Evolutionary conservation across 1,140 invertebrate genomes (phyloP).

Genomic region (Stenopsyche tienmushanensis): DNA sequence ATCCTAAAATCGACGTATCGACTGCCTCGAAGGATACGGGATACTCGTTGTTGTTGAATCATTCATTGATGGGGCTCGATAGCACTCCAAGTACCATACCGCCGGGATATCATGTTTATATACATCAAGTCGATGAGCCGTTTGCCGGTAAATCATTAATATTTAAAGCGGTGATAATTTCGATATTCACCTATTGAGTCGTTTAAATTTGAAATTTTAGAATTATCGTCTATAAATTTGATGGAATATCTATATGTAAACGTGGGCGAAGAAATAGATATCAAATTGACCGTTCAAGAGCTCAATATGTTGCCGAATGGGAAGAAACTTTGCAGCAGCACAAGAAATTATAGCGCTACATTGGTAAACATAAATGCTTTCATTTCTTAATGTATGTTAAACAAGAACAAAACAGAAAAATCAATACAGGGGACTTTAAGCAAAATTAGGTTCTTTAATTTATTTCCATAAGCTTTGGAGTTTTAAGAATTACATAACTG

Average conservation of each 20-base stretch:
- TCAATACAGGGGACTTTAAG: no score
- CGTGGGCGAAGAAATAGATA: constrained; percentile 51
- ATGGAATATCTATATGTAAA: constrained; percentile 53
- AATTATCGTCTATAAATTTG: constrained; percentile 44
- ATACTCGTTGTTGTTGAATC: constrained; percentile 50
- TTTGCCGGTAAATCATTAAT: constrained; percentile 47
- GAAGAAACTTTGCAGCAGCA: constrained; percentile 44
- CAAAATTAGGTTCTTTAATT: no score
- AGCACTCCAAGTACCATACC: constrained; percentile 44
- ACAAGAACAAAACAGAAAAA: no score
- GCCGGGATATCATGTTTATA: constrained; percentile 52
- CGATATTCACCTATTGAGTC: no score
- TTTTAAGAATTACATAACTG: no score
- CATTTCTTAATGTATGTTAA: neutral
- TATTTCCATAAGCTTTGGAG: no score
- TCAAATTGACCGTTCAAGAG: constrained; percentile 52
- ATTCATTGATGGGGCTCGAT: constrained; percentile 44
- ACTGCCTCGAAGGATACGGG: constrained; percentile 45
- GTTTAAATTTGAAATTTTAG: constrained; percentile 14
- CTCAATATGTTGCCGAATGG: constrained; percentile 49
- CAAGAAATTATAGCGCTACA: constrained; percentile 45
- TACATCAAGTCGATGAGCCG: constrained; percentile 51
- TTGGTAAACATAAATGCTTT: constrained; percentile 2
- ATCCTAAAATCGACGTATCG: constrained; percentile 47
- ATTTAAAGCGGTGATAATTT: no score